Conservation (phyloP, 2,797 vertebrate species). For the Ctenopoma kingsleyae region DNA sequence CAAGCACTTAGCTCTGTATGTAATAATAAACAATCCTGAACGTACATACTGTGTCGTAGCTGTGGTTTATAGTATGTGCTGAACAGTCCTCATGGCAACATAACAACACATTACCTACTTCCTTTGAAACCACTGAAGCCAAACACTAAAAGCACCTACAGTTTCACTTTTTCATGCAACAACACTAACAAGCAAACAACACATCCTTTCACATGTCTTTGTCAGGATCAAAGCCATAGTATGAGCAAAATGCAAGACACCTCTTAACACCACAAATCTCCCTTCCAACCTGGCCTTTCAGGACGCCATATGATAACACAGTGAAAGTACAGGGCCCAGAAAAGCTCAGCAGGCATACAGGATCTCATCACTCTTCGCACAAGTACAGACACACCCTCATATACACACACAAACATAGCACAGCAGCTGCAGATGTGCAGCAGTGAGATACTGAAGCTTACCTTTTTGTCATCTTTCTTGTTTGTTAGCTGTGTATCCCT, state of each 20-base stretch:
- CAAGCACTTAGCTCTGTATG: slow-evolving; percentile 28
- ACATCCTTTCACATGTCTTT: slow-evolving; percentile 10
- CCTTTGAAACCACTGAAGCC: slow-evolving; percentile 50
- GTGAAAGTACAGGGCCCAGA: slow-evolving; percentile 29
- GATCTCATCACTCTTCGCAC: slow-evolving; percentile 51
- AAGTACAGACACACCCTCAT: slow-evolving; percentile 17
- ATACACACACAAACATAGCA: background rate
- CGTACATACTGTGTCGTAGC: slow-evolving; percentile 2
- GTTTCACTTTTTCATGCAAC: slow-evolving; percentile 58
- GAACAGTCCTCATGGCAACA: slow-evolving; percentile 36
- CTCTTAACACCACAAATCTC: slow-evolving; percentile 4
- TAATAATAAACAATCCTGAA: slow-evolving; percentile 21
- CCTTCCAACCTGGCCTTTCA: slow-evolving; percentile 15
- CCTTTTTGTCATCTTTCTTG: slow-evolving; percentile 86
- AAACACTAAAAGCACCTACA: slow-evolving; percentile 16
- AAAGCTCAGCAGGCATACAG: slow-evolving; percentile 38
- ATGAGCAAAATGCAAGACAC: slow-evolving; percentile 2
- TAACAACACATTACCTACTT: slow-evolving; percentile 46
- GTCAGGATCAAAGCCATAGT: background rate
- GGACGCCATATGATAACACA: slow-evolving; percentile 2
- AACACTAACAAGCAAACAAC: slow-evolving; percentile 14
- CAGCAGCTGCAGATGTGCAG: slow-evolving; percentile 42
- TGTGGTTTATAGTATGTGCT: slow-evolving; percentile 37
- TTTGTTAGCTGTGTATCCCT: slow-evolving; percentile 75
- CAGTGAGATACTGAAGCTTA: slow-evolving; percentile 70